Evolutionary conservation across 2,888 invertebrate species (phyloP).

Genomic region (Podabrus alpinus): DNA sequence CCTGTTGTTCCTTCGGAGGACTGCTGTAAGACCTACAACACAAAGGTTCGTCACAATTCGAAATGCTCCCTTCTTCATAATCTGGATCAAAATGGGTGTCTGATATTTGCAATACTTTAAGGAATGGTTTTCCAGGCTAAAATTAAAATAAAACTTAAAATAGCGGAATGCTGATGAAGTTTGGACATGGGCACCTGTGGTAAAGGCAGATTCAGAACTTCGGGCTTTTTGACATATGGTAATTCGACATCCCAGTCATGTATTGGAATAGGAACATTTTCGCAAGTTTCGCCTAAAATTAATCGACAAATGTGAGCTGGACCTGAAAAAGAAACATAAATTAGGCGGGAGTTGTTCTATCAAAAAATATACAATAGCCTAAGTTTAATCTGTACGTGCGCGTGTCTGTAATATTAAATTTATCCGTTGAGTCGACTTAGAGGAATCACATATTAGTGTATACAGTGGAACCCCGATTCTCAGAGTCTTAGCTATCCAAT

Average conservation of each 20-base stretch:
- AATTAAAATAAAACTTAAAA: not conserved
- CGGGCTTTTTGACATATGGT: slow-evolving; percentile 80
- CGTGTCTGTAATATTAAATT: too few species aligned
- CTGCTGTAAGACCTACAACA: slow-evolving; percentile 88
- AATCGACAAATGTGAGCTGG: slow-evolving; percentile 89
- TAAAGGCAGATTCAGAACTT: slow-evolving; percentile 62
- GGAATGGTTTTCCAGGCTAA: slow-evolving; percentile 49
- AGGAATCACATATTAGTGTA: too few species aligned
- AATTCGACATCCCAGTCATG: slow-evolving; percentile 88
- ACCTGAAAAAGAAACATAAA: slow-evolving; percentile 56
- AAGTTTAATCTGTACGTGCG: too few species aligned
- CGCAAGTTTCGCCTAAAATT: slow-evolving; percentile 87
- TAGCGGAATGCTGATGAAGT: not conserved
- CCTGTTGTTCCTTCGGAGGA: slow-evolving; percentile 67
- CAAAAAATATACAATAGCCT: too few species aligned
- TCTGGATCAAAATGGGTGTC: slow-evolving; percentile 95
- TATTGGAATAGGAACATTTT: slow-evolving; percentile 80
- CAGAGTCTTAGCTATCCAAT: too few species aligned
- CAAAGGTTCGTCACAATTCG: slow-evolving; percentile 91
- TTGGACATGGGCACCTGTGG: slow-evolving; percentile 65
- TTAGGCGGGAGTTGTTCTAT: too few species aligned
- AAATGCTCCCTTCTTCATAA: slow-evolving; percentile 85
- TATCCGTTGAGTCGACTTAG: too few species aligned
- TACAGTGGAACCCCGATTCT: too few species aligned
- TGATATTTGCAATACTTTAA: slow-evolving; percentile 93